Evolutionary conservation across 2,888 invertebrate species (phyloP), one percentile per base, ranked within the genome.

Genomic region (Embidobia sp.): DNA sequence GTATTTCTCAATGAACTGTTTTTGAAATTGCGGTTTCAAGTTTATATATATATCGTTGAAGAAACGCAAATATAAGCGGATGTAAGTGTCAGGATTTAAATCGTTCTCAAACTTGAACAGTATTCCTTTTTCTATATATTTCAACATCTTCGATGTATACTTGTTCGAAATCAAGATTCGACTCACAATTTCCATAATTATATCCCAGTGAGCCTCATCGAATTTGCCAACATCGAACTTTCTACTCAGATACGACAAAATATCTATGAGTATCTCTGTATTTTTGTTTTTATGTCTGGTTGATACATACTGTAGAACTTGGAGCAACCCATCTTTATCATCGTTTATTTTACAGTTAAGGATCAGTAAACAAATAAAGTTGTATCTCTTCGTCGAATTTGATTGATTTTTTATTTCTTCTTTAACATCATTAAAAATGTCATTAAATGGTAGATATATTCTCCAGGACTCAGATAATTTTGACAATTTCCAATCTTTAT

Each of bases 251-350:
- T n/a, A n/a, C n/a, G n/a, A n/a, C n/a, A n/a, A n/a, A 18, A 78
- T 51, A 1, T 5, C 8, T 18, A 31, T 79, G 11, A 78, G 78
- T 0, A 87, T 26, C 4, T 19, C 29, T 0, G 8, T 0, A 1
- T 72, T 78, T 31, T 90, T 90, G 49, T 90, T 90, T 33, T 79
- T 86, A 63, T 88, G 87, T 7, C 85, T 82, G 1, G 76, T 69
- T 1, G 70, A 72, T 5, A 86, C 63, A 44, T 86, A 89, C 8
- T 72, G 63, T 5, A 90, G 22, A 0, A 85, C 80, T 0, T 84
- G 59, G 0, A 85, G 48, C 1, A 90, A 70, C 7, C 84, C 80
- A 0, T 80, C 55, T 0, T 83, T 35, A 49, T 88, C 86, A 5
- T 85, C 49, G 42, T 90, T 89, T 6, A 88, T 73, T 15, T 79